A percentile compares a stretch with the other conserved stretches of the same genome.
Conservation (phyloP, 2,888 invertebrate genomes). For the Temnothorax ravouxi region DNA sequence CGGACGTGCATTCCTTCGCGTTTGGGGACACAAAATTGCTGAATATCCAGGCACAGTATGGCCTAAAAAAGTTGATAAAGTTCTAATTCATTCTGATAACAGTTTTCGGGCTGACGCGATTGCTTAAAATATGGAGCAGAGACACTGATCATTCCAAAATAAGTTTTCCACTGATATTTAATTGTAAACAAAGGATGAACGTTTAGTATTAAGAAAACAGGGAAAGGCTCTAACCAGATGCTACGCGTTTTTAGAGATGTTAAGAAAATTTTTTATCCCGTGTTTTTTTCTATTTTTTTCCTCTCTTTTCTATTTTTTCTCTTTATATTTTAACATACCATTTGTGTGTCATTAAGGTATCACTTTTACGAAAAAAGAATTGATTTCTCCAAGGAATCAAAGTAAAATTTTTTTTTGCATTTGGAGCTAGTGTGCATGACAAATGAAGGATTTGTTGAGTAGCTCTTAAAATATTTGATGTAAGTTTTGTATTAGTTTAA, state of each 20-base stretch:
- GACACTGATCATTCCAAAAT: constrained; percentile 77
- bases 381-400: constrained; percentile 39
- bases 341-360: constrained; percentile 46
- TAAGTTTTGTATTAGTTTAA: constrained; percentile 53
- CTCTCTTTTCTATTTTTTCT: neutral
- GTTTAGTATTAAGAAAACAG: constrained; percentile 67
- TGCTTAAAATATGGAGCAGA: constrained; percentile 67
- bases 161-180: constrained; percentile 66
- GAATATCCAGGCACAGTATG: constrained; percentile 61
- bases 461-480: constrained; percentile 44
- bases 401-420: constrained; percentile 33
- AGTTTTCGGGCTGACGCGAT: constrained; percentile 38
- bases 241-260: constrained; percentile 55
- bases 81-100: constrained; percentile 32
- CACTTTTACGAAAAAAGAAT: constrained; percentile 13
- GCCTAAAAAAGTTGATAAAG: constrained; percentile 72
- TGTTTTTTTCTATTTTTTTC: constrained; percentile 19
- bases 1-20: constrained; percentile 70
- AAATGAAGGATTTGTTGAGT: constrained; percentile 26
- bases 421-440: constrained; percentile 25
- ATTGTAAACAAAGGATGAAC: constrained; percentile 54
- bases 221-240: constrained; percentile 70
- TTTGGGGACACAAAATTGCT: constrained; percentile 65
- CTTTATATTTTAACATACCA: constrained; percentile 32
- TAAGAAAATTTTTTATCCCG: constrained; percentile 44